A percentile compares a stretch with the other conserved stretches of the same genome.
phyloP scores from a whole-genome alignment of 1,140 invertebrate species.

The Procambarus virginalis region DNA sequence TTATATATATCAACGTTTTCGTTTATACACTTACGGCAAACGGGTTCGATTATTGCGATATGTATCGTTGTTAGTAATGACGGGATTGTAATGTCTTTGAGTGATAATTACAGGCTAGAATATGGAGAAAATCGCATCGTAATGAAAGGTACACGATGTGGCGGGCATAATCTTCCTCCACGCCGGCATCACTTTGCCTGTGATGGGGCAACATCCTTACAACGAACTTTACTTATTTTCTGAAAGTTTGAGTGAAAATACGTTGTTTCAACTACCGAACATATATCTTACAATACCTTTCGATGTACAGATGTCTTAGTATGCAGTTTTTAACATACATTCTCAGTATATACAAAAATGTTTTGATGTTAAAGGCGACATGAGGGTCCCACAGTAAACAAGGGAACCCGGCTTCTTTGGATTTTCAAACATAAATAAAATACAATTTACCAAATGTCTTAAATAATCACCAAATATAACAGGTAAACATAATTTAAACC shows the following conservation, averaged over 20 bases:
- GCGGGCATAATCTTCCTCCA: slow-evolving; percentile 35
- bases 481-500: neutral
- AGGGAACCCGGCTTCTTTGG: slow-evolving; percentile 24
- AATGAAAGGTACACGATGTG: slow-evolving; percentile 39
- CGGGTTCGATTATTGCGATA: neutral
- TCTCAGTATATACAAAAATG: neutral
- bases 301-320: neutral
- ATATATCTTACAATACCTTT: neutral
- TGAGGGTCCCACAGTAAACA: slow-evolving; percentile 51
- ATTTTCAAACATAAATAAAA: neutral
- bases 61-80: neutral
- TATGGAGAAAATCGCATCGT: slow-evolving; percentile 25
- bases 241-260: neutral
- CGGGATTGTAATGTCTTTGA: neutral
- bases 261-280: neutral
- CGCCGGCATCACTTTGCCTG: slow-evolving; percentile 32
- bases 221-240: slow-evolving; percentile 4
- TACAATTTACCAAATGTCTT: too few relatives aligned
- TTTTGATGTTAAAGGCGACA: neutral
- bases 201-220: slow-evolving; percentile 30
- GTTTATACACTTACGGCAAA: neutral
- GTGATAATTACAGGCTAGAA: neutral
- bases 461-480: neutral
- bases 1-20: neutral
- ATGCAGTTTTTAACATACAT: neutral